Evolutionary conservation across 2,888 invertebrate genomes (phyloP).

Genomic region (Hypolimnas misippus): DNA sequence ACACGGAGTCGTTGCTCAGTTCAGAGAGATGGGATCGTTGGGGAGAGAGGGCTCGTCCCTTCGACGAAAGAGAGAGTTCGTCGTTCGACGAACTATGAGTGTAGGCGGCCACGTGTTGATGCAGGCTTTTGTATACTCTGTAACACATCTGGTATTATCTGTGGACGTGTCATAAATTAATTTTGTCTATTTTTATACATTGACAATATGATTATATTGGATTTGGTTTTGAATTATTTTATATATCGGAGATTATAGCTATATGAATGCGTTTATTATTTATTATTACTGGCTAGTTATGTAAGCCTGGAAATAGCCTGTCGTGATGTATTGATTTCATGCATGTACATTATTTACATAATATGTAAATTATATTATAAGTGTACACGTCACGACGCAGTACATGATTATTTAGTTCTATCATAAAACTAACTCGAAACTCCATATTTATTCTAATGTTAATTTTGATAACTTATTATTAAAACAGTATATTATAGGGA

Average conservation of each 20-base stretch:
- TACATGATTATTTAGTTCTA: neutral
- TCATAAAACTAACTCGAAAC: neutral
- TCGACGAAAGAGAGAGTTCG: constrained; percentile 76
- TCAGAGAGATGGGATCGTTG: constrained; percentile 79
- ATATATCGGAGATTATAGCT: too few relatives aligned
- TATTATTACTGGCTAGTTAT: too few relatives aligned
- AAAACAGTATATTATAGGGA: neutral
- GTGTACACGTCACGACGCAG: too few relatives aligned
- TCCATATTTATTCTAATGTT: neutral
- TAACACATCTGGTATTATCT: neutral
- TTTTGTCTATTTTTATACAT: neutral
- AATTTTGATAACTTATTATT: neutral
- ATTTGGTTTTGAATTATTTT: too few relatives aligned
- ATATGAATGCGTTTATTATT: too few relatives aligned
- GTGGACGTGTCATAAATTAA: constrained; percentile 2
- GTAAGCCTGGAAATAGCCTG: too few relatives aligned
- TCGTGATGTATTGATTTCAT: too few relatives aligned
- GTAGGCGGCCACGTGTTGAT: constrained; percentile 29
- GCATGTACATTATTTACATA: too few relatives aligned
- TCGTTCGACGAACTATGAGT: constrained; percentile 79
- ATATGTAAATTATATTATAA: too few relatives aligned
- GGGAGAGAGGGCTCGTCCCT: constrained; percentile 71
- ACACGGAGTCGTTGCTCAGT: constrained; percentile 92
- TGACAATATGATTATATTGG: too few relatives aligned
- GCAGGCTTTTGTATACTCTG: constrained; percentile 16